A percentile compares a stretch with the other conserved stretches of the same genome.
phyloP scores from a whole-genome alignment of 2,113 vertebrate species.

The Apteryx owenii region DNA sequence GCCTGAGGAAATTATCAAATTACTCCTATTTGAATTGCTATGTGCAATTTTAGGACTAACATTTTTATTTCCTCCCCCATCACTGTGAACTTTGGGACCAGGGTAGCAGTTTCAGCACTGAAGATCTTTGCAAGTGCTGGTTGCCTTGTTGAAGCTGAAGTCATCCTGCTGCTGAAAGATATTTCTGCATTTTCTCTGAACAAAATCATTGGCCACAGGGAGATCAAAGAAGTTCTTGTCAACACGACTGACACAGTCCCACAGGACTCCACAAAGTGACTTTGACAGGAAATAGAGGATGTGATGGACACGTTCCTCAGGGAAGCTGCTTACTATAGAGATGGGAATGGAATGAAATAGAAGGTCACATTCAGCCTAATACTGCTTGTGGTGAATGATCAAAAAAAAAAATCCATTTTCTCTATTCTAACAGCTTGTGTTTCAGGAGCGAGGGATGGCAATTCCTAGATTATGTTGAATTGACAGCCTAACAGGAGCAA shows the following conservation, averaged over 20 bases:
- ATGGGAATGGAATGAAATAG: background rate
- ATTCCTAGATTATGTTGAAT: background rate
- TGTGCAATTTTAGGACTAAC: background rate
- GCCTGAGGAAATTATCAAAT: conserved; percentile 30
- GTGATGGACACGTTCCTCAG: background rate
- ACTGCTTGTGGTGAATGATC: background rate
- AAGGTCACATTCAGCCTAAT: background rate
- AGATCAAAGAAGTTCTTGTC: conserved; percentile 25
- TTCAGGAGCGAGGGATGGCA: background rate
- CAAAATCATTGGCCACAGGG: background rate
- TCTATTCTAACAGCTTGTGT: background rate
- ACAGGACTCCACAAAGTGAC: background rate
- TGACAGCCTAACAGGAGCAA: too few relatives aligned
- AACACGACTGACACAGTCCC: background rate
- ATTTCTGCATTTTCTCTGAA: background rate
- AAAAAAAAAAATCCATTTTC: background rate
- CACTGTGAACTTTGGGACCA: background rate
- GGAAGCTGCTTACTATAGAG: conserved; percentile 1
- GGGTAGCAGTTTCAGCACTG: background rate
- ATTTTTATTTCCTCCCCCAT: background rate
- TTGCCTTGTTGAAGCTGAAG: background rate
- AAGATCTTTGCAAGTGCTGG: background rate
- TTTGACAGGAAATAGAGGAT: background rate
- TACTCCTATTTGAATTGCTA: background rate
- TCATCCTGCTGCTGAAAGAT: background rate